Evolutionary conservation across 2,113 vertebrate species (phyloP).

Genomic region (Caretta caretta): DNA sequence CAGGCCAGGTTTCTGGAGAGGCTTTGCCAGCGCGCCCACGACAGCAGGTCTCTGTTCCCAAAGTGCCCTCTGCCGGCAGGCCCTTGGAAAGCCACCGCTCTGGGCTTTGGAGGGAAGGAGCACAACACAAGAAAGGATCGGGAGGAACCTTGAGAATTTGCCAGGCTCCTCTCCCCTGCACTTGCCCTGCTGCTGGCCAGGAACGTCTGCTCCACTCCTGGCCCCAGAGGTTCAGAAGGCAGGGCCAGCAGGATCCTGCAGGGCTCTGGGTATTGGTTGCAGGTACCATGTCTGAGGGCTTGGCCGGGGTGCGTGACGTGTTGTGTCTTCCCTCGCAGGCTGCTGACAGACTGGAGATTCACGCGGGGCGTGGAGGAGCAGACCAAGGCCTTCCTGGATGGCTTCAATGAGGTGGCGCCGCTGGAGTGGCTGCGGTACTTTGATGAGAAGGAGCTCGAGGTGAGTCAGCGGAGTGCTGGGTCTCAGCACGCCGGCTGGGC

Average conservation of each 20-base stretch:
- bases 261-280: background rate
- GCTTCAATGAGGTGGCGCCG: slow-evolving; percentile 97
- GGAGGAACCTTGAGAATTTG: background rate
- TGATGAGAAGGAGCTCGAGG: slow-evolving; percentile 97
- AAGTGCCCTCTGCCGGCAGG: background rate
- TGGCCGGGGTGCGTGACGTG: accelerated
- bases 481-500: accelerated
- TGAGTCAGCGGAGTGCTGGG: slow-evolving; percentile 33
- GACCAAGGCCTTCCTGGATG: slow-evolving; percentile 97
- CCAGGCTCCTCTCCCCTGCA: background rate
- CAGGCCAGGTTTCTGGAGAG: too few relatives aligned
- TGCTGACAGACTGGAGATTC: slow-evolving; percentile 97
- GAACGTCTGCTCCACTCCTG: background rate
- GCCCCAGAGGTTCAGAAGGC: background rate
- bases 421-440: slow-evolving; percentile 98
- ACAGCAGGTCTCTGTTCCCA: background rate
- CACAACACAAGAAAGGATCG: background rate
- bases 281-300: accelerated
- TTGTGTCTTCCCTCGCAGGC: slow-evolving; percentile 71
- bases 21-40: too few relatives aligned
- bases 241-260: background rate
- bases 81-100: background rate
- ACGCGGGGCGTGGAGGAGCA: slow-evolving; percentile 96
- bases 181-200: accelerated
- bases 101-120: background rate